Percentiles rank a stretch among this genome's conserved stretches.
These are phyloP conservation scores for Parus major DNA, from an alignment of 2,113 vertebrate genomes.

Conservation along the genomic window DNA sequence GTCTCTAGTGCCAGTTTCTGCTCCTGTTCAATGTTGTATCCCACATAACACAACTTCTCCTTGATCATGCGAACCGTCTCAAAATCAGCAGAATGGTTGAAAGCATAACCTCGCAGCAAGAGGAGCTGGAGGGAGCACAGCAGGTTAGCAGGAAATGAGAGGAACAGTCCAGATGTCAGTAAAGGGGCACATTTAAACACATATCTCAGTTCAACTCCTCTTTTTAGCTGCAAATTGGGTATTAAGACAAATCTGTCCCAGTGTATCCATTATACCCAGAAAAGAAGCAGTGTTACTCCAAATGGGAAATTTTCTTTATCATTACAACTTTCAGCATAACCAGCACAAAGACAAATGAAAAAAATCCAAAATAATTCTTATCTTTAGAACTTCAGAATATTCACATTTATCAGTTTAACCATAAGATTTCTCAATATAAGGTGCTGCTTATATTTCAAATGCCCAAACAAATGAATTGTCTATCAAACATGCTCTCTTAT, in stretches of 20 bases:
- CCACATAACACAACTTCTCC: constrained; percentile 97
- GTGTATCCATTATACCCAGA: neutral
- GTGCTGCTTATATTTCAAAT: neutral
- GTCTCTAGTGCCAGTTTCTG: constrained; percentile 98
- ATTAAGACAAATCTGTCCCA: neutral
- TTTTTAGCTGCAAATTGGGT: neutral
- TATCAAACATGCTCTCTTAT: neutral
- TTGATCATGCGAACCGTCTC: constrained; percentile 99
- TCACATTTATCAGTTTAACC: neutral
- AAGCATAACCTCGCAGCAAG: constrained; percentile 92
- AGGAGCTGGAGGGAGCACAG: constrained; percentile 77
- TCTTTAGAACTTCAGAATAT: neutral
- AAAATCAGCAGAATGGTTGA: constrained; percentile 98
- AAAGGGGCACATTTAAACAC: neutral
- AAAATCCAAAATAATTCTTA: neutral
- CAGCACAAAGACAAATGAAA: neutral
- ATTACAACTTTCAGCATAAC: neutral
- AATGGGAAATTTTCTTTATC: neutral
- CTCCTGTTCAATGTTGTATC: constrained; percentile 99
- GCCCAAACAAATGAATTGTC: neutral
- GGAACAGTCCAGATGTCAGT: neutral
- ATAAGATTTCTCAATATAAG: neutral
- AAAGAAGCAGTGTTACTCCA: neutral
- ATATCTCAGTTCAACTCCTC: neutral
- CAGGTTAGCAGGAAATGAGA: neutral